These are phyloP conservation scores for Entosphenus tridentatus DNA, from an alignment of 2,113 vertebrate species.

Conservation along the genomic window DNA sequence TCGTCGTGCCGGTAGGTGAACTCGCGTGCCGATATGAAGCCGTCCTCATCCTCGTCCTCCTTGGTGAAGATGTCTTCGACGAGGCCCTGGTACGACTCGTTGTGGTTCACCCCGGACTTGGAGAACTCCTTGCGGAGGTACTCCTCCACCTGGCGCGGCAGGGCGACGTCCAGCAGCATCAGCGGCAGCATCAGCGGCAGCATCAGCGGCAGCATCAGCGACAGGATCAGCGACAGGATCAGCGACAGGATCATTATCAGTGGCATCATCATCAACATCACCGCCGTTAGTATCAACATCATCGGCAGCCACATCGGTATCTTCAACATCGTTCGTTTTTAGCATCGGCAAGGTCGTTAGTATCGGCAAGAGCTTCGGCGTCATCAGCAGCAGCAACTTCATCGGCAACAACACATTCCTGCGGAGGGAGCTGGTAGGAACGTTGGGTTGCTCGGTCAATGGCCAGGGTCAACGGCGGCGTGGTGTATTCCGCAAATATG, in stretches of 20 bases:
- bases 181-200: too few species aligned
- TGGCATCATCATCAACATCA: too few species aligned
- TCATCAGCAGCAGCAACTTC: background rate
- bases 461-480: too few species aligned
- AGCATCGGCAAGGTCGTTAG: background rate
- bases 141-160: slow-evolving; percentile 41
- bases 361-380: background rate
- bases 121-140: slow-evolving; percentile 81
- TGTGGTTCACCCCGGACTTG: slow-evolving; percentile 52
- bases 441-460: too few species aligned
- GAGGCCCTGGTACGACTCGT: slow-evolving; percentile 78
- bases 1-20: slow-evolving; percentile 88
- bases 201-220: too few species aligned
- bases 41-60: slow-evolving; percentile 77
- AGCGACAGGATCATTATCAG: too few species aligned
- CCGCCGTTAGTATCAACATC: too few species aligned
- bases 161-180: too few species aligned
- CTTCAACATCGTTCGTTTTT: too few species aligned
- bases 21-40: slow-evolving; percentile 80
- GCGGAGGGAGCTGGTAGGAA: background rate
- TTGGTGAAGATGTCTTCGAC: slow-evolving; percentile 69
- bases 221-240: too few species aligned
- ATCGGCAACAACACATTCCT: background rate
- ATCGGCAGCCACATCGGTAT: too few species aligned
- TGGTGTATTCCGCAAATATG: too few species aligned